A percentile compares a stretch with the other conserved stretches of the same genome.
phyloP scores from a whole-genome alignment of 2,797 vertebrate species.

The Etheostoma perlongum region DNA sequence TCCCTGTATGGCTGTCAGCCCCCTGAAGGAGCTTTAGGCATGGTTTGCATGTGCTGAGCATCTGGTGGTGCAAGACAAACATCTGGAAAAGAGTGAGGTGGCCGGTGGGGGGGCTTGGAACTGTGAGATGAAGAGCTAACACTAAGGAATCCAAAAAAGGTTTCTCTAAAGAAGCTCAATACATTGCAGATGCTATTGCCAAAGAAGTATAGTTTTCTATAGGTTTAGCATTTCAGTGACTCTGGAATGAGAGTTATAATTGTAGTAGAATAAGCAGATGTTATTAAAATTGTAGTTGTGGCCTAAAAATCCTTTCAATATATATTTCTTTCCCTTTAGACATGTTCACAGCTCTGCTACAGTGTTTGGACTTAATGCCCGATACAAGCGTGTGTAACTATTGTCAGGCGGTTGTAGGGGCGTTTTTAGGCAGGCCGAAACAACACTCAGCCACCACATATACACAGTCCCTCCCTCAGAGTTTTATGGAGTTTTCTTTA shows the following conservation, averaged over 20 bases:
- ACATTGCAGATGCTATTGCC: slow-evolving; percentile 2
- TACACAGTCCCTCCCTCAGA: slow-evolving; percentile 52
- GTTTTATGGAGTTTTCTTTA: slow-evolving; percentile 65
- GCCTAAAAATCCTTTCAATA: slow-evolving; percentile 51
- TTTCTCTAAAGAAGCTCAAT: slow-evolving; percentile 14
- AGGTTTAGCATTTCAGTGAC: slow-evolving; percentile 1
- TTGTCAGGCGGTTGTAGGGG: slow-evolving; percentile 42
- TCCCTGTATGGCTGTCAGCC: slow-evolving; percentile 73
- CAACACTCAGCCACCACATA: slow-evolving; percentile 48
- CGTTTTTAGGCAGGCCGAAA: slow-evolving; percentile 53
- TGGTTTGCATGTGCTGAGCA: slow-evolving; percentile 76
- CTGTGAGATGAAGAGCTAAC: slow-evolving; percentile 44
- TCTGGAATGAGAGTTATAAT: slow-evolving; percentile 24
- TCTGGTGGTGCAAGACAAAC: slow-evolving; percentile 73
- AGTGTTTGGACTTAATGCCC: slow-evolving; percentile 21
- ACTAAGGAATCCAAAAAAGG: slow-evolving; percentile 15
- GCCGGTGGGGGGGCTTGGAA: slow-evolving; percentile 47
- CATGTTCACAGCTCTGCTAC: slow-evolving; percentile 41
- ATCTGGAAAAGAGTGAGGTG: slow-evolving; percentile 78
- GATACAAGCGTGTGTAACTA: slow-evolving; percentile 19
- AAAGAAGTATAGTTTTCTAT: not conserved
- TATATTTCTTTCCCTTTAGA: slow-evolving; percentile 35
- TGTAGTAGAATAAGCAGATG: slow-evolving; percentile 14
- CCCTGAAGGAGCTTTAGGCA: slow-evolving; percentile 68
- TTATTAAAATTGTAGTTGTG: slow-evolving; percentile 20